These are phyloP conservation scores for Podabrus alpinus DNA, from an alignment of 2,888 invertebrate genomes.

Conservation along the genomic window DNA sequence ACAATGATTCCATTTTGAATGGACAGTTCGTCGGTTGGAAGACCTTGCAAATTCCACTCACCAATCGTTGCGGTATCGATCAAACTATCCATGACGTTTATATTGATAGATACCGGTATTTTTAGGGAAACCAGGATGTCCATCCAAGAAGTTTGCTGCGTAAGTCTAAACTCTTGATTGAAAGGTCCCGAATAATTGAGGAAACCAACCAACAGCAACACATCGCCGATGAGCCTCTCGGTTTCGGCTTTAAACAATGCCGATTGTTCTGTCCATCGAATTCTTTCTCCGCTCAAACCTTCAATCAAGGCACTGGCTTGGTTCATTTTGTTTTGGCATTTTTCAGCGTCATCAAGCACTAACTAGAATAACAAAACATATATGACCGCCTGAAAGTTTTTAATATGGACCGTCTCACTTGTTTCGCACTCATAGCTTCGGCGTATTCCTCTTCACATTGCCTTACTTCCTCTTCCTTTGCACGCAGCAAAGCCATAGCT, in stretches of 20 bases:
- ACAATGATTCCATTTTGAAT: conserved; percentile 92
- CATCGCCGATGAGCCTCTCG: conserved; percentile 82
- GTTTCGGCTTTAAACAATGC: conserved; percentile 82
- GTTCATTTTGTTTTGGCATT: conserved; percentile 85
- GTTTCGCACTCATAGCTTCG: conserved; percentile 71
- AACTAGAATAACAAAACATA: conserved; percentile 41
- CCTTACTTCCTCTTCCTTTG: conserved; percentile 71
- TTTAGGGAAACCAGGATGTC: conserved; percentile 67
- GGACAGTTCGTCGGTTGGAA: conserved; percentile 88
- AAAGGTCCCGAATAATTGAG: conserved; percentile 88
- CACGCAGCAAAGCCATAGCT: conserved; percentile 66
- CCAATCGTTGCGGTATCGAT: conserved; percentile 85
- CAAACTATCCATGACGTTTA: conserved; percentile 77
- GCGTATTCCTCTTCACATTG: conserved; percentile 71
- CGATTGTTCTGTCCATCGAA: conserved; percentile 87
- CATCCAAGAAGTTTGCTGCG: conserved; percentile 71
- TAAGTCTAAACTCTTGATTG: conserved; percentile 81
- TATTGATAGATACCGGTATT: conserved; percentile 78
- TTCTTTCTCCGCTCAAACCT: conserved; percentile 81
- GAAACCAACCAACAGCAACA: conserved; percentile 79
- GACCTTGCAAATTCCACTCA: conserved; percentile 88
- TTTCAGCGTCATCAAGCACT: conserved; percentile 79
- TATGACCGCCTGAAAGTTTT: background rate
- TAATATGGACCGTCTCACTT: conserved; percentile 53
- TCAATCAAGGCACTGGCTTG: conserved; percentile 85